A percentile compares a stretch with the other conserved stretches of the same genome.
These are phyloP conservation scores for Zeus faber DNA, from an alignment of 2,113 vertebrate species.

Conservation along the genomic window DNA sequence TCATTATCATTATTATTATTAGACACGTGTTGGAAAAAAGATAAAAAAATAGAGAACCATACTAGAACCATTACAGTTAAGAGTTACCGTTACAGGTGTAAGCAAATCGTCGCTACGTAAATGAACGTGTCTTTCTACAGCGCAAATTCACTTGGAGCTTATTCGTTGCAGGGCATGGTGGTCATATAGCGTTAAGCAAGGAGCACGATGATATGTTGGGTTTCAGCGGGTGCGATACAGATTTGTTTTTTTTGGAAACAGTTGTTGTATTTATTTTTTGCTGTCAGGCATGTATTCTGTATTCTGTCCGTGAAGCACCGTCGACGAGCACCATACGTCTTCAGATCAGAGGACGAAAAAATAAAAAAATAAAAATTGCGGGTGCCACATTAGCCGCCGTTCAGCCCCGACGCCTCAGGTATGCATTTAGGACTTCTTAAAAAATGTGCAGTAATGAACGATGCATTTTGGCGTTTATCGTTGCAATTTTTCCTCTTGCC, in stretches of 20 bases:
- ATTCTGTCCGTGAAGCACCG: too few relatives aligned
- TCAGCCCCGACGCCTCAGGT: background rate
- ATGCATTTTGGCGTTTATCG: slow-evolving; percentile 17
- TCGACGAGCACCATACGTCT: too few relatives aligned
- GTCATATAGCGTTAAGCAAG: background rate
- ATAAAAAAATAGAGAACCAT: background rate
- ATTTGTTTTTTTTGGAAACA: background rate
- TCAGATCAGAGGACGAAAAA: background rate
- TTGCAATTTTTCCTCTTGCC: slow-evolving; percentile 23
- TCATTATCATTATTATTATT: background rate
- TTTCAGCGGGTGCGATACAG: background rate
- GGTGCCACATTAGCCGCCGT: background rate
- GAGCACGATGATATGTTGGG: background rate
- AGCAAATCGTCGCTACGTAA: background rate
- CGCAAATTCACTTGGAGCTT: background rate
- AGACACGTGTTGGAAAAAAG: background rate
- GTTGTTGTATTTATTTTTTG: background rate
- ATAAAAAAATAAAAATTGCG: background rate
- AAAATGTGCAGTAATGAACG: background rate
- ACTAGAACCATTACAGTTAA: background rate
- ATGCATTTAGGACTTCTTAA: background rate
- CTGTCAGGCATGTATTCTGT: background rate
- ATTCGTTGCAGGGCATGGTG: too few relatives aligned
- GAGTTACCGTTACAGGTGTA: background rate
- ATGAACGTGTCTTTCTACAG: background rate